phyloP scores from a whole-genome alignment of 2,113 vertebrate genomes.

The Lynx canadensis region DNA sequence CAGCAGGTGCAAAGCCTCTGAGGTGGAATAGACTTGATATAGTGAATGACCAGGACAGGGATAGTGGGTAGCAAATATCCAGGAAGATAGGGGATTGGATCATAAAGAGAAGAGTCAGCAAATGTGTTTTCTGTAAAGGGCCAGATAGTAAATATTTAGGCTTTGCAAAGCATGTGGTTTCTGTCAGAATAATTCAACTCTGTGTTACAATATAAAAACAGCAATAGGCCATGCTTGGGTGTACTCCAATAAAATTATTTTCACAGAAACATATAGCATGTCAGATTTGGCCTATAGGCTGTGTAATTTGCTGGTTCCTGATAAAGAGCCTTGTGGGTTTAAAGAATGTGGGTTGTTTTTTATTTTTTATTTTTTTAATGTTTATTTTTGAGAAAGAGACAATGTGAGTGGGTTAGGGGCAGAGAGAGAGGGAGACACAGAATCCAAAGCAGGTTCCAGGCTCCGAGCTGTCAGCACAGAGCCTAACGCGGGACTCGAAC shows the following conservation, averaged over 20 bases:
- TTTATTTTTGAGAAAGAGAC: too few species aligned
- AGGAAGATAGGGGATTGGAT: background rate
- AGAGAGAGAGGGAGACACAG: too few species aligned
- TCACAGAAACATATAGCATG: background rate
- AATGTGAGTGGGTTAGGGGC: too few species aligned
- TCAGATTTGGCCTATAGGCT: background rate
- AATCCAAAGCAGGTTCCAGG: too few species aligned
- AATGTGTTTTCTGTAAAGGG: background rate
- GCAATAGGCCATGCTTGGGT: background rate
- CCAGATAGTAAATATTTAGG: background rate
- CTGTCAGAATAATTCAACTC: background rate
- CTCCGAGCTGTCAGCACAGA: too few species aligned
- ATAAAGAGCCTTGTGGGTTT: background rate
- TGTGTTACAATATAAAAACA: background rate
- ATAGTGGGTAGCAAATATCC: background rate
- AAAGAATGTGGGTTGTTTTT: background rate
- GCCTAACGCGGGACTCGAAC: too few species aligned
- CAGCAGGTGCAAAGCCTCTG: background rate
- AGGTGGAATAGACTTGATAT: background rate
- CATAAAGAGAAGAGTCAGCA: background rate
- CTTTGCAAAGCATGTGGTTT: background rate
- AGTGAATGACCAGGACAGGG: background rate
- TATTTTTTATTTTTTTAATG: too few species aligned
- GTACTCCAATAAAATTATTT: background rate
- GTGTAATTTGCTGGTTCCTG: background rate